Conservation (phyloP, 2,888 invertebrate species). For the Drosophila kanekoi region DNA sequence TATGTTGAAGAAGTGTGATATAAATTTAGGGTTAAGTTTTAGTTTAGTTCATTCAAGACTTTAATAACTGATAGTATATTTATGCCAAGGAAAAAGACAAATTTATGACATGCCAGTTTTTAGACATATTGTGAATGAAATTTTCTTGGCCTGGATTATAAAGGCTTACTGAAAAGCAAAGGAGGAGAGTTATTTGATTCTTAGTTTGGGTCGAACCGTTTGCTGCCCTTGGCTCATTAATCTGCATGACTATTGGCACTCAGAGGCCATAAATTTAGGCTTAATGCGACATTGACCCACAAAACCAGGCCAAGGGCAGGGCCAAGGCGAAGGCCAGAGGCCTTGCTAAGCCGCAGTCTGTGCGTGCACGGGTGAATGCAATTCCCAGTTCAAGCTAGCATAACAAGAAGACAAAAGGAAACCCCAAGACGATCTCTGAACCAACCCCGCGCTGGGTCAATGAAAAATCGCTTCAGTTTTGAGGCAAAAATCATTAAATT, state of each 20-base stretch:
- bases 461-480: constrained; percentile 77
- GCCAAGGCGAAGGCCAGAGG: constrained; percentile 31
- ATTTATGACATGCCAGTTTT: background rate
- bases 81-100: too few relatives aligned
- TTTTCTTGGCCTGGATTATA: background rate
- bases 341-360: constrained; percentile 52
- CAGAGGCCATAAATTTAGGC: constrained; percentile 62
- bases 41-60: too few relatives aligned
- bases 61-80: too few relatives aligned
- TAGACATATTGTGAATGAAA: background rate
- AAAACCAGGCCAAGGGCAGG: constrained; percentile 51
- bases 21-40: too few relatives aligned
- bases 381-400: constrained; percentile 69
- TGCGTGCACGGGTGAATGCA: constrained; percentile 66
- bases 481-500: constrained; percentile 78
- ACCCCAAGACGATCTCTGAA: constrained; percentile 70
- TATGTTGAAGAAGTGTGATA: background rate
- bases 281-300: constrained; percentile 73
- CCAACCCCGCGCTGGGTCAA: constrained; percentile 69
- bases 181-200: background rate
- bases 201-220: background rate
- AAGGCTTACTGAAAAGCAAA: background rate
- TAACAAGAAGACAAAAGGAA: constrained; percentile 44
- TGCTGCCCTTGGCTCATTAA: constrained; percentile 46
- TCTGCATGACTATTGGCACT: constrained; percentile 71